phyloP scores from a whole-genome alignment of 2,888 invertebrate genomes.

The Arrhopalites spinosus region DNA sequence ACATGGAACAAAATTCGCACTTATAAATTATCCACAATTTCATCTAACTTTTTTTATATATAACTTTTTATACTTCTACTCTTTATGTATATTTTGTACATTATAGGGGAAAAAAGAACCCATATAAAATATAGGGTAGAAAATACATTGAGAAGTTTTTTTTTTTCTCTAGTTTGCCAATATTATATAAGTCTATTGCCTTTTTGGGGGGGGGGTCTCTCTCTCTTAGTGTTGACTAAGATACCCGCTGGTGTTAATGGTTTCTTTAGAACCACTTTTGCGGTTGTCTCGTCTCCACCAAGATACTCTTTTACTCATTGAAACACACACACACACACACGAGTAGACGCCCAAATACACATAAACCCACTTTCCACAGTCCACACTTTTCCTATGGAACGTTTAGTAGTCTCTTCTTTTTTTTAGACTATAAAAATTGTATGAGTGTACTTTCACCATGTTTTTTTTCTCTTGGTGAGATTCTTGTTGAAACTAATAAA shows the following conservation, averaged over 20 bases:
- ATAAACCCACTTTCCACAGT: no score
- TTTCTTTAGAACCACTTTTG: conserved; percentile 12
- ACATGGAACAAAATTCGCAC: neutral
- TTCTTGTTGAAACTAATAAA: no score
- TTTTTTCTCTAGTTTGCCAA: neutral
- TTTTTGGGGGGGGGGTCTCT: neutral
- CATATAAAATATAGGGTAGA: no score
- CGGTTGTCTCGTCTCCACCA: neutral
- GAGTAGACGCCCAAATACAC: no score
- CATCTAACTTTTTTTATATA: neutral
- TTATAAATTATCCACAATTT: no score
- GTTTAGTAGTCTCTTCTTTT: neutral
- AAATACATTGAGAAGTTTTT: no score
- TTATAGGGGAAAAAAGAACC: neutral
- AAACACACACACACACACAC: no score
- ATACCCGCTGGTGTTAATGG: conserved; percentile 26
- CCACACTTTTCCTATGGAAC: neutral
- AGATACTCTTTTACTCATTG: neutral
- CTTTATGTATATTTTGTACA: neutral
- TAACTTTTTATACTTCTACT: neutral
- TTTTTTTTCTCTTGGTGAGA: neutral
- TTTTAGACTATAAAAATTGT: neutral
- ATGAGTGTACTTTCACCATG: neutral
- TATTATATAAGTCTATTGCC: neutral
- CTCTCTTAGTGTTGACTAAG: conserved; percentile 4